Evolutionary conservation across 2,113 vertebrate genomes (phyloP).

Genomic region (Herpetotheres cachinnans): DNA sequence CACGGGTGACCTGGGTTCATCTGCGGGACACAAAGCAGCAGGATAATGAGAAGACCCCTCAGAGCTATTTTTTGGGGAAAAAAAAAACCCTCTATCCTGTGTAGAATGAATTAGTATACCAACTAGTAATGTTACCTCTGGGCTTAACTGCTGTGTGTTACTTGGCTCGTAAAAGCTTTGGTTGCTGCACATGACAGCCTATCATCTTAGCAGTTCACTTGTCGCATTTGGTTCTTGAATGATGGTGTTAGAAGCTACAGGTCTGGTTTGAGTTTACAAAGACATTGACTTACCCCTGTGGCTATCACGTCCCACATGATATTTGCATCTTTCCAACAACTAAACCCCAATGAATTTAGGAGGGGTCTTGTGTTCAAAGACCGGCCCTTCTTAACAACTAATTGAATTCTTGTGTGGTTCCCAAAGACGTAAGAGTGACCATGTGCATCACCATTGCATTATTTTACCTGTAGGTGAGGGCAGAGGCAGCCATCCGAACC

Average conservation of each 20-base stretch:
- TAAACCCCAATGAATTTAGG: neutral
- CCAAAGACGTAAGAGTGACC: neutral
- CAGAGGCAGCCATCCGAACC: neutral
- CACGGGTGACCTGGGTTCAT: neutral
- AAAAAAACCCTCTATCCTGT: neutral
- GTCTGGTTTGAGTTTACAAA: neutral
- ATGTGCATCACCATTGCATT: neutral
- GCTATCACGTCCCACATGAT: neutral
- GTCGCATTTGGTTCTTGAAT: neutral
- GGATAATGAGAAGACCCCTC: neutral
- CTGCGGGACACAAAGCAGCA: neutral
- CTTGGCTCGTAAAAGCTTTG: neutral
- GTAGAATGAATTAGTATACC: neutral
- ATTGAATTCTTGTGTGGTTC: neutral
- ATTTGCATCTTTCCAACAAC: neutral
- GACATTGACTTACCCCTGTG: neutral
- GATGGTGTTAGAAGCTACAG: neutral
- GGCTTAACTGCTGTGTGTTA: neutral
- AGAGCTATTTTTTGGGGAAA: rapidly evolving
- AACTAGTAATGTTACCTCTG: neutral
- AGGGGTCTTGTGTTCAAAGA: neutral
- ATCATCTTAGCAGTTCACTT: neutral
- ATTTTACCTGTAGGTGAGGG: neutral
- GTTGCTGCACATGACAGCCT: neutral
- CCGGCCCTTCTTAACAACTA: neutral